These are phyloP conservation scores for Xyrichtys novacula DNA, from an alignment of 2,797 vertebrate genomes.

Conservation along the genomic window DNA sequence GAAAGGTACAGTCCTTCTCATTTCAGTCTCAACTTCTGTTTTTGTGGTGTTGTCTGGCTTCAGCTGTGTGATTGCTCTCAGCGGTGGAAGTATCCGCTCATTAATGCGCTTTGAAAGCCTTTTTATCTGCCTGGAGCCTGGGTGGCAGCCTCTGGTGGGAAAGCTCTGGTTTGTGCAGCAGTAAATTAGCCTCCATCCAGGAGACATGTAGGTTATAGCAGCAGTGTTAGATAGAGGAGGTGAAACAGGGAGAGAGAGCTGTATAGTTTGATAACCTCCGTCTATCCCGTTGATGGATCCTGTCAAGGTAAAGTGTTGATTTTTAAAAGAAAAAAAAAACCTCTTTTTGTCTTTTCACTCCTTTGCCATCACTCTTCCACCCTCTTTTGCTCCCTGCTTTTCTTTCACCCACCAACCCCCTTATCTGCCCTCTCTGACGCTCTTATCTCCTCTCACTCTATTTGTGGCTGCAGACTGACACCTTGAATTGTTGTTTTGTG, in stretches of 20 bases:
- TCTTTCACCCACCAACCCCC: slow-evolving; percentile 11
- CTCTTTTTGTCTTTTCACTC: neutral
- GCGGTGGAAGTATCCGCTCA: slow-evolving; percentile 19
- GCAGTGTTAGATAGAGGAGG: slow-evolving; percentile 11
- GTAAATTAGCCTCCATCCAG: slow-evolving; percentile 21
- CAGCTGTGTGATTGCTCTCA: slow-evolving; percentile 1
- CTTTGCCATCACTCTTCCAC: neutral
- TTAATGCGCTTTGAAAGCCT: slow-evolving; percentile 47
- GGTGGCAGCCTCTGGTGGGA: slow-evolving; percentile 11
- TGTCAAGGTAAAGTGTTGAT: slow-evolving; percentile 28
- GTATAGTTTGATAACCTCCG: slow-evolving; percentile 2
- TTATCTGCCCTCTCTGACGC: slow-evolving; percentile 33
- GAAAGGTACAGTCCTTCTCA: slow-evolving; percentile 61
- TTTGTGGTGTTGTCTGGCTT: neutral
- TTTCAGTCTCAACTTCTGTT: neutral
- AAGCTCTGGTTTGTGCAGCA: slow-evolving; percentile 48
- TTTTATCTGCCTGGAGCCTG: slow-evolving; percentile 19
- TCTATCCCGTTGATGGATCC: slow-evolving; percentile 13
- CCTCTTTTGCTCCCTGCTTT: neutral
- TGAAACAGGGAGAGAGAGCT: slow-evolving; percentile 7
- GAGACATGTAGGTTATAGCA: slow-evolving; percentile 30
- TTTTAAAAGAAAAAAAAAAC: neutral
- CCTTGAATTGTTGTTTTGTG: slow-evolving; percentile 19
- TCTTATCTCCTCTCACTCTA: slow-evolving; percentile 45
- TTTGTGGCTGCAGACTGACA: slow-evolving; percentile 46